These are phyloP conservation scores for Gryon sp. DNA, from an alignment of 1,140 invertebrate genomes.

Conservation along the genomic window DNA sequence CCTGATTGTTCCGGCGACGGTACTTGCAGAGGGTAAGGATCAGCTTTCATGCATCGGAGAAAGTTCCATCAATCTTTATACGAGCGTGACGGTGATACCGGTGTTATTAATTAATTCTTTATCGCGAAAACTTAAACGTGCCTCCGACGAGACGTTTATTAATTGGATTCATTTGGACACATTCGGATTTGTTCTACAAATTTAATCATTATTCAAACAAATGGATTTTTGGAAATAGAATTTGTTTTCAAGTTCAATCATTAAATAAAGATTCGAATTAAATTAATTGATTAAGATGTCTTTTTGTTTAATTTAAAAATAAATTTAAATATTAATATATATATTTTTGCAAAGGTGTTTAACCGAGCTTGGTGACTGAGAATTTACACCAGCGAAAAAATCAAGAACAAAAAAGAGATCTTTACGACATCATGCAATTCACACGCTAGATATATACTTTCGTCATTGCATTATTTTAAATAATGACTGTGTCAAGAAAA, in stretches of 20 bases:
- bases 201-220: too few relatives aligned
- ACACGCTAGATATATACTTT: constrained; percentile 18
- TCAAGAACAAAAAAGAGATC: constrained; percentile 42
- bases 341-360: too few relatives aligned
- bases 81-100: constrained; percentile 29
- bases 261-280: background rate
- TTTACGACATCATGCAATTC: constrained; percentile 35
- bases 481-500: constrained; percentile 24
- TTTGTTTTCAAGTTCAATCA: background rate
- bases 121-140: background rate
- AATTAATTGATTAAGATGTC: background rate
- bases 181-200: too few relatives aligned
- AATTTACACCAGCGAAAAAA: constrained; percentile 26
- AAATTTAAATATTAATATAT: background rate
- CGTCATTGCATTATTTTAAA: constrained; percentile 36
- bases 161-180: background rate
- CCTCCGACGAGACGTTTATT: background rate
- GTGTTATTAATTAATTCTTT: constrained; percentile 27
- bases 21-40: constrained; percentile 74
- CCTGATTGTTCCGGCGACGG: constrained; percentile 65
- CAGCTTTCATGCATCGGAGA: constrained; percentile 57
- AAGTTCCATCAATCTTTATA: constrained; percentile 58
- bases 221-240: background rate
- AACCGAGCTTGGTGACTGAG: background rate
- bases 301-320: too few relatives aligned